Percentiles rank a stretch among this genome's conserved stretches.
Evolutionary conservation across 2,888 invertebrate species (phyloP).

Genomic region (Lordiphosa andalusiaca): DNA sequence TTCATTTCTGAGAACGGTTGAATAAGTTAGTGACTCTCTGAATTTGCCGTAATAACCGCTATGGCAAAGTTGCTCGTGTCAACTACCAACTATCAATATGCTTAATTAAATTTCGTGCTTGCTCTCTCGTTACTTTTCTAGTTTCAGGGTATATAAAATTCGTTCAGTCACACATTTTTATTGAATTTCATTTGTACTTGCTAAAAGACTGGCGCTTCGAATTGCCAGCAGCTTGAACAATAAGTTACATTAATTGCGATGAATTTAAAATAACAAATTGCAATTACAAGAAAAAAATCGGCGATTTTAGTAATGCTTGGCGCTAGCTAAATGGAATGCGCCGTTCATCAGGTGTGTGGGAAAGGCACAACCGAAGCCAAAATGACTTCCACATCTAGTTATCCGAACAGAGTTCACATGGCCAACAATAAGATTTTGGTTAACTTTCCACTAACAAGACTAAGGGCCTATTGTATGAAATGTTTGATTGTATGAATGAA

Average conservation of each 20-base stretch:
- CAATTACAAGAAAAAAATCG: background rate
- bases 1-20: no score
- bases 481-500: conserved; percentile 16
- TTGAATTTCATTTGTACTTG: conserved; percentile 5
- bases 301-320: background rate
- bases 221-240: conserved; percentile 39
- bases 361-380: conserved; percentile 23
- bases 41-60: no score
- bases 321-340: conserved; percentile 2
- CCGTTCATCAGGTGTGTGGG: conserved; percentile 10
- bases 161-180: background rate
- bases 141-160: conserved; percentile 19
- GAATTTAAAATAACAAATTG: conserved; percentile 37
- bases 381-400: conserved; percentile 38
- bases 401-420: conserved; percentile 29
- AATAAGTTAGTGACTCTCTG: no score
- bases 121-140: background rate
- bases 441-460: conserved; percentile 42
- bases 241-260: conserved; percentile 40
- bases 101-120: no score
- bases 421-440: conserved; percentile 29
- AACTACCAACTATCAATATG: no score
- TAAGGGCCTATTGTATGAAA: conserved; percentile 36
- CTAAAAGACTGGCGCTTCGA: conserved; percentile 30
- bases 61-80: no score